These are phyloP conservation scores for Cirrhinus mrigala DNA, from an alignment of 2,797 vertebrate genomes.

Conservation along the genomic window DNA sequence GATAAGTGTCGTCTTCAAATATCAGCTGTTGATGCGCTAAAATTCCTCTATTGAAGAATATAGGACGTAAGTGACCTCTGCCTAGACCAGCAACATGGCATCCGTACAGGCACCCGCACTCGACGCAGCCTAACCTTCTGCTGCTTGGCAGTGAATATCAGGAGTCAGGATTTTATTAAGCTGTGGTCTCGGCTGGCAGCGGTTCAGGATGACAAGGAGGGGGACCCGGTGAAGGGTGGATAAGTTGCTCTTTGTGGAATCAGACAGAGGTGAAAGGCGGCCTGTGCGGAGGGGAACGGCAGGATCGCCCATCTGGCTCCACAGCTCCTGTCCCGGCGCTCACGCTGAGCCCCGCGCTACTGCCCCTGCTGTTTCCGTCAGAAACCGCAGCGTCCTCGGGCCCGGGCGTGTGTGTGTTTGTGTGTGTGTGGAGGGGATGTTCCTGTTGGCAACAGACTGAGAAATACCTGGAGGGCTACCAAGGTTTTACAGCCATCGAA, in stretches of 20 bases:
- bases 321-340: slow-evolving; percentile 72
- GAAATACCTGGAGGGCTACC: slow-evolving; percentile 16
- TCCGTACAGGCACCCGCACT: slow-evolving; percentile 23
- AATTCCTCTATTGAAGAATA: neutral
- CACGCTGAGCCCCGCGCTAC: slow-evolving; percentile 73
- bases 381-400: slow-evolving; percentile 69
- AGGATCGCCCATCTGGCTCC: slow-evolving; percentile 82
- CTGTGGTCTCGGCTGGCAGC: slow-evolving; percentile 70
- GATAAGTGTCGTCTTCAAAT: neutral
- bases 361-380: slow-evolving; percentile 72
- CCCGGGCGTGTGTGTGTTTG: slow-evolving; percentile 39
- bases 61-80: slow-evolving; percentile 64
- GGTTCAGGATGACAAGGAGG: slow-evolving; percentile 73
- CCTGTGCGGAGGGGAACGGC: slow-evolving; percentile 69
- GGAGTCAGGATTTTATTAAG: slow-evolving; percentile 78
- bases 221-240: slow-evolving; percentile 72
- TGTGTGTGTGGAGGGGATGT: slow-evolving; percentile 26
- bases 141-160: slow-evolving; percentile 53
- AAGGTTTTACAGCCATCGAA: slow-evolving; percentile 29
- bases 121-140: neutral
- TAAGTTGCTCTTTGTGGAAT: slow-evolving; percentile 88
- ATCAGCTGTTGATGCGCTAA: neutral
- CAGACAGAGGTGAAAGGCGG: slow-evolving; percentile 85
- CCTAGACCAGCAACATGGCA: neutral
- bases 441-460: slow-evolving; percentile 13